Percentiles rank a stretch among this genome's conserved stretches.
phyloP scores from a whole-genome alignment of 2,113 vertebrate species.

The Tenebrosternarchus preto region DNA sequence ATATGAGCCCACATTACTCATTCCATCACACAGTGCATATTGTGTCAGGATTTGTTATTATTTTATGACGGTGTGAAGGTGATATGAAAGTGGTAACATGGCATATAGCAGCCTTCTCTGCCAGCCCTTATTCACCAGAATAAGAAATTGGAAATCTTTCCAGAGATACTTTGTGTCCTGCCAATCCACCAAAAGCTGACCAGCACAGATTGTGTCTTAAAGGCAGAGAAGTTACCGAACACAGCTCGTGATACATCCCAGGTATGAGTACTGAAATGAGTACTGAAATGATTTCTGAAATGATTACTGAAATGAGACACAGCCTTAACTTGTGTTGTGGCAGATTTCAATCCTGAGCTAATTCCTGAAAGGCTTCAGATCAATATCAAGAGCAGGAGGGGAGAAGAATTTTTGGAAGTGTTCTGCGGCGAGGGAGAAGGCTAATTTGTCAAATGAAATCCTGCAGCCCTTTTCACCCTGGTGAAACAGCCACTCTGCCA shows the following conservation, averaged over 20 bases:
- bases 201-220: constrained; percentile 16
- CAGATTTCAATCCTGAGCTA: constrained; percentile 46
- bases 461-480: constrained; percentile 28
- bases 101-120: constrained; percentile 4
- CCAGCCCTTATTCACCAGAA: constrained; percentile 2
- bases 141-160: neutral
- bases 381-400: constrained; percentile 39
- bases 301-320: constrained; percentile 9
- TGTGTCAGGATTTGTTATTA: neutral
- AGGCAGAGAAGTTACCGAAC: constrained; percentile 14
- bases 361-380: constrained; percentile 47
- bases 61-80: neutral
- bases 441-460: constrained; percentile 54
- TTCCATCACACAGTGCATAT: neutral
- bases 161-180: neutral
- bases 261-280: constrained; percentile 15
- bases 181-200: constrained; percentile 34
- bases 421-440: constrained; percentile 36
- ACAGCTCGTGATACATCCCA: neutral
- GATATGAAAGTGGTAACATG: no score
- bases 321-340: constrained; percentile 11
- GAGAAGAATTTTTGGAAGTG: constrained; percentile 36
- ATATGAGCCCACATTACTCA: neutral
- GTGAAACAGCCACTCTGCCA: constrained; percentile 34
- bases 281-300: no score